Percentiles rank a stretch among this genome's conserved stretches.
phyloP scores from a whole-genome alignment of 2,113 vertebrate species.

The Anas platyrhynchos region DNA sequence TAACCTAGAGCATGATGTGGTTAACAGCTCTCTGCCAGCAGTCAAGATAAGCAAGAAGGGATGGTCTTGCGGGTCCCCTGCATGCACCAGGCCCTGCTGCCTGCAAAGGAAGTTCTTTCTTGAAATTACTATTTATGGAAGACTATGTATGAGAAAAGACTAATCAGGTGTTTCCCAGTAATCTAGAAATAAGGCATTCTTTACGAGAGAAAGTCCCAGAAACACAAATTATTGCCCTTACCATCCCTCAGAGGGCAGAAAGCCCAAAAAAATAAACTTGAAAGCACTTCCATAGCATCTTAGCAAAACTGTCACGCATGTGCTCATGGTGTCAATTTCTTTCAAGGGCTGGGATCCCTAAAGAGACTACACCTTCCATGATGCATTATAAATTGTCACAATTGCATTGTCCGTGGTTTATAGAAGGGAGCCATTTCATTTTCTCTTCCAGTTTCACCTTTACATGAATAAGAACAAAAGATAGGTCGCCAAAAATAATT shows the following conservation, averaged over 20 bases:
- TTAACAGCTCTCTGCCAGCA: not conserved
- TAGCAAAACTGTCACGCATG: not conserved
- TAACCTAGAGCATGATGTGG: not conserved
- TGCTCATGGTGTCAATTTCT: not conserved
- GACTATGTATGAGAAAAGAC: not conserved
- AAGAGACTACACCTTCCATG: not conserved
- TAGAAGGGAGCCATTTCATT: not conserved
- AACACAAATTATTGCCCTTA: not conserved
- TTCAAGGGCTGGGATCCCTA: not conserved
- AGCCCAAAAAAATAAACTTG: not conserved
- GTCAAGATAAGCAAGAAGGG: not conserved
- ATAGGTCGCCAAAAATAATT: not conserved
- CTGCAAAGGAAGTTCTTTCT: not conserved
- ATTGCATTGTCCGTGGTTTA: not conserved
- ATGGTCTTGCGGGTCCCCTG: not conserved
- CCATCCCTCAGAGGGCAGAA: not conserved
- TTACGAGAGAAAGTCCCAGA: not conserved
- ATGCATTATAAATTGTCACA: not conserved
- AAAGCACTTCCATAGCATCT: not conserved
- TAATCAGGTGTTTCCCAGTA: not conserved
- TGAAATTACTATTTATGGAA: not conserved
- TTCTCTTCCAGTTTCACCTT: not conserved
- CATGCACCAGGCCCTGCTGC: fast-evolving
- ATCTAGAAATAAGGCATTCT: not conserved
- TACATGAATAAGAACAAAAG: not conserved